phyloP scores from a whole-genome alignment of 2,888 invertebrate species.

The Tetranychus piercei region DNA sequence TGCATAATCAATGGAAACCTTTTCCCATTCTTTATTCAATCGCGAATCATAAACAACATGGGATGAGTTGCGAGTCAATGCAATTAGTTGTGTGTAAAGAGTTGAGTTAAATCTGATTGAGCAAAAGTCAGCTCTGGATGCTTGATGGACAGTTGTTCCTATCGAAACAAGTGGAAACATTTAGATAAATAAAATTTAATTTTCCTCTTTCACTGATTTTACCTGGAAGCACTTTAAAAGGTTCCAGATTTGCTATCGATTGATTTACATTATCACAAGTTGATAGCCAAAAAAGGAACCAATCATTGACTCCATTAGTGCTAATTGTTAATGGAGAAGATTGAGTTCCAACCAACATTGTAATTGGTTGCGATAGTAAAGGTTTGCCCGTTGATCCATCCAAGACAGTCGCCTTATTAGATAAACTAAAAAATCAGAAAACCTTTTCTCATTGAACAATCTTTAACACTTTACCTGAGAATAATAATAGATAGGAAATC shows the following conservation, averaged over 20 bases:
- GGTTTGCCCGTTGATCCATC: conserved; percentile 46
- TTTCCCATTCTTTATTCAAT: conserved; percentile 32
- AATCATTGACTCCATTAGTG: conserved; percentile 49
- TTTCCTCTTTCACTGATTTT: neutral
- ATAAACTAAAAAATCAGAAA: neutral
- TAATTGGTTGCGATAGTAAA: conserved; percentile 41
- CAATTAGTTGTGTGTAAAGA: conserved; percentile 46
- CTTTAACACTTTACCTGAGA: conserved; percentile 35
- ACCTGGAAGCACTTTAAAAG: conserved; percentile 17
- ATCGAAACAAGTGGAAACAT: conserved; percentile 13
- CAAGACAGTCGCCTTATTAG: conserved; percentile 38
- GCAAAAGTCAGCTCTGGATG: conserved; percentile 44
- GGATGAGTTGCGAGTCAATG: conserved; percentile 46
- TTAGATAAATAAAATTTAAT: neutral
- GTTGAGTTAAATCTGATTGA: conserved; percentile 48
- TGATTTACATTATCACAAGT: conserved; percentile 18
- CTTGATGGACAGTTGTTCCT: conserved; percentile 37
- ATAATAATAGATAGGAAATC: conserved; percentile 51
- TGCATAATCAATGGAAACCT: conserved; percentile 36
- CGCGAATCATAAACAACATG: conserved; percentile 57
- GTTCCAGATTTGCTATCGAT: neutral
- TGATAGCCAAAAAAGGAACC: conserved; percentile 57
- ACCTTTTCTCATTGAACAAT: neutral
- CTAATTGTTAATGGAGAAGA: conserved; percentile 43
- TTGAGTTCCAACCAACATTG: conserved; percentile 44